Evolutionary conservation across 1,140 invertebrate genomes (phyloP), one percentile per base, ranked within the genome.

Genomic region (Bombus sylvicola): DNA sequence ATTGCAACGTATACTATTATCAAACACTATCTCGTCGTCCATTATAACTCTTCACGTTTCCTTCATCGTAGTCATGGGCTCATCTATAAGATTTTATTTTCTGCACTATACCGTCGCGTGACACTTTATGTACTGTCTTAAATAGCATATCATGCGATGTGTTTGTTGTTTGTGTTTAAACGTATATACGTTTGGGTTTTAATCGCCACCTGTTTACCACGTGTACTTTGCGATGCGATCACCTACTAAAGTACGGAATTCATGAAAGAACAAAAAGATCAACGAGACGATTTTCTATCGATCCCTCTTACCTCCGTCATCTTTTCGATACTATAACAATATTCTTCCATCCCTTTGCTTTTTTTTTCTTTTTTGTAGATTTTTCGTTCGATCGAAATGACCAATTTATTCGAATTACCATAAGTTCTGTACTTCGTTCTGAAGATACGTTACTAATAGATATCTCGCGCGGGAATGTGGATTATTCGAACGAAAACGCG

Each of bases 101-200:
- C 75, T 85, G 89, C 85, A 90, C 73, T 43, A 69, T 77, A 64
- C 37, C 77, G 69, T 71, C 85, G 87, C 81, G 83, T 86, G 34
- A 57, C 83, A 90, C 86, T 84, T 84, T 83, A 77, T 86, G 66
- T 83, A 86, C 79, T 86, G 86, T 88, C 71, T 90, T 82, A 69
- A 79, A 85, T 85, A 90, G 73, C 85, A 77, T 90, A 88, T 83
- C 86, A 28, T 90, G 89, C 89, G 47, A 84, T 88, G 89, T 87
- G 87, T 91, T 90, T 84, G 89, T 87, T 88, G 88, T 90, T 88
- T 90, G 90, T 87, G 81, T 91, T 87, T 66, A 72, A 82, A 66
- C 72, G 69, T 90, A 82, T 72, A 66, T 31, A 37, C 59, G 59
- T 90, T 88, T 89, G 78, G 64, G 75, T 86, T 87, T 81, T 39